These are phyloP conservation scores for Phymanthus crucifer DNA, from an alignment of 92 coral and sea anemone genomes.

Conservation along the genomic window DNA sequence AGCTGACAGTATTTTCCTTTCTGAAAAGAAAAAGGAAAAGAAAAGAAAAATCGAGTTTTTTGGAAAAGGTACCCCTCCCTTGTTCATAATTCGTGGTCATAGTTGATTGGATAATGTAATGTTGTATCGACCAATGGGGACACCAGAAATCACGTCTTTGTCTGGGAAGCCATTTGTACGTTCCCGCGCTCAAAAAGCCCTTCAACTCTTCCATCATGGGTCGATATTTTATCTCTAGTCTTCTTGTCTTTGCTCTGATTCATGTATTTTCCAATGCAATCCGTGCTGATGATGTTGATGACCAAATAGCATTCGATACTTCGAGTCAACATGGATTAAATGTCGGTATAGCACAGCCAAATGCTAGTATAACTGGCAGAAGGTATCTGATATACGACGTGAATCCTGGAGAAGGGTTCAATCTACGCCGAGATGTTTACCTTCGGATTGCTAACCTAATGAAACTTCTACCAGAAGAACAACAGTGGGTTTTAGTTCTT, in stretches of 20 bases:
- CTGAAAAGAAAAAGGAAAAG: background rate
- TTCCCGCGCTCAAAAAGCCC: conserved; percentile 15
- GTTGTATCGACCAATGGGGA: conserved; percentile 2
- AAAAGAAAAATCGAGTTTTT: background rate
- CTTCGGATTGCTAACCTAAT: conserved; percentile 89
- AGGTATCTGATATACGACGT: conserved; percentile 93
- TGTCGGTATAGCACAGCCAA: conserved; percentile 49
- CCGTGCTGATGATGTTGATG: conserved; percentile 52
- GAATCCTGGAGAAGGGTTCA: conserved; percentile 97
- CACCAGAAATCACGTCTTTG: background rate
- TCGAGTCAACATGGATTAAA: conserved; percentile 64
- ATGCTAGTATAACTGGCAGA: conserved; percentile 42
- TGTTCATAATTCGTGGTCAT: conserved; percentile 24
- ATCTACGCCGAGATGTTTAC: conserved; percentile 93
- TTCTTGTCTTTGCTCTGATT: background rate
- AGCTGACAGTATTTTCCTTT: background rate
- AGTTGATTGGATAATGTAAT: conserved; percentile 18
- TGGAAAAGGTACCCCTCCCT: background rate
- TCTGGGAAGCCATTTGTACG: conserved; percentile 6
- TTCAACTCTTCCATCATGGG: background rate
- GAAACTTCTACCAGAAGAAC: conserved; percentile 71
- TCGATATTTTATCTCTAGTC: background rate
- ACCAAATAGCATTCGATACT: conserved; percentile 62
- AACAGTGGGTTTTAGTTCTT: conserved; percentile 91
- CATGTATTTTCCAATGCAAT: background rate